phyloP scores from a whole-genome alignment of 2,888 invertebrate genomes.

The Phengaris alcon region DNA sequence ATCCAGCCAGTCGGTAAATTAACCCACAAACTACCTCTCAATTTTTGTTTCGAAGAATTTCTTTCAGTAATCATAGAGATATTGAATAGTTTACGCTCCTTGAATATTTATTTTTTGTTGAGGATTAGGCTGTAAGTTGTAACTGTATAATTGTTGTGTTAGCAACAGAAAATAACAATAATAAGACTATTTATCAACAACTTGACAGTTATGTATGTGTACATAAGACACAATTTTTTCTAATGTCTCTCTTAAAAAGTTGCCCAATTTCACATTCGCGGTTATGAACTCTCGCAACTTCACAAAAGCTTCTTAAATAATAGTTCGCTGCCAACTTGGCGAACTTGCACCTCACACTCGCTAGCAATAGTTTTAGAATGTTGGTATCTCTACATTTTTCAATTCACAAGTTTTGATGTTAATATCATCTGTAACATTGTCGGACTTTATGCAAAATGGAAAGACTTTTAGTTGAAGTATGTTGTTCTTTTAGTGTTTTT shows the following conservation, averaged over 20 bases:
- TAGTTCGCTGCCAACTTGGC: slow-evolving; percentile 39
- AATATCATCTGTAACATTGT: not conserved
- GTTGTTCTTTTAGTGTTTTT: too few relatives aligned
- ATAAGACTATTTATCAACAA: too few relatives aligned
- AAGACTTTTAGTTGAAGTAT: too few relatives aligned
- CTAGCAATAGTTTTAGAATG: slow-evolving; percentile 24
- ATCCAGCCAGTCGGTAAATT: too few relatives aligned
- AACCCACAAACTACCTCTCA: too few relatives aligned
- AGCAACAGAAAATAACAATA: too few relatives aligned
- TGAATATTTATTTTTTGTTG: too few relatives aligned
- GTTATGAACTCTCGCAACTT: slow-evolving; percentile 34
- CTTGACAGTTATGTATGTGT: not conserved
- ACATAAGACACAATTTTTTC: not conserved
- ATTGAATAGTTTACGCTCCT: too few relatives aligned
- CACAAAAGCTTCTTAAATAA: slow-evolving; percentile 48
- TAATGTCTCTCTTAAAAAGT: not conserved
- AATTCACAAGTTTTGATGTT: slow-evolving; percentile 14
- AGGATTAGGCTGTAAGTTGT: too few relatives aligned
- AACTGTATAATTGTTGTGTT: too few relatives aligned
- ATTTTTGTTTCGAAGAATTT: too few relatives aligned
- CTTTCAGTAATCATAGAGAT: too few relatives aligned
- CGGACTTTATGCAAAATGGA: not conserved
- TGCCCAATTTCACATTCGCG: not conserved
- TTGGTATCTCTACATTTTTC: slow-evolving; percentile 21
- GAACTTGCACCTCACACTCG: slow-evolving; percentile 30